Base-by-base conservation (phyloP, 2,113 vertebrate species). In the Megaceryle torquata region DNA sequence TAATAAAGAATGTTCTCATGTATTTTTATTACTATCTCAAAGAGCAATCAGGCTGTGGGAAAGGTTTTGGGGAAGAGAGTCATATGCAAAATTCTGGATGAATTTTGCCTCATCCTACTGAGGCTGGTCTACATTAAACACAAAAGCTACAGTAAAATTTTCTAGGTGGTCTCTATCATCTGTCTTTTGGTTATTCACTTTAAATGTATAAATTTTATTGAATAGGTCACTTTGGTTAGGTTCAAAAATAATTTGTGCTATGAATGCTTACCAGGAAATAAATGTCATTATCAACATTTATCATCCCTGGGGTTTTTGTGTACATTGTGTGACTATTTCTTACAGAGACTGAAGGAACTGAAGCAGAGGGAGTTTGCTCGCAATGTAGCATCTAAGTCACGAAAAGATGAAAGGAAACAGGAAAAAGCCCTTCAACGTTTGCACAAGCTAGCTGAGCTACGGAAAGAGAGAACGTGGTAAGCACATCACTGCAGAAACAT, bases 321-420 rank as follows among this genome's bases (percentile, higher is more conserved):
- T 94, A 48, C 44, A 29, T 83, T 94, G 44, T 96, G 29, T 96
- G 76, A 12, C 64, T 95, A 15, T 96, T 85, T 94, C 93, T 92
- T 95, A 79, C 96, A 99, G 99, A 98, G 99, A 20, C 98, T 99
- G 90, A 99, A 99, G 97, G 99, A 99, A 82, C 97, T 99, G 97
- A 99, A 99, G 64, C 99, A 99, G 96, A 98, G 99, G 94, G 99
- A 99, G 96, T 99, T 99, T 93, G 98, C 98, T 95, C 96, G 99
- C 92, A 99, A 99, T 37, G 96, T 99, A 95, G 98, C 98, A 72
- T 99, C 98, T 75, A 99, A 99, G 96, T 98, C 98, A 78, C 98
- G 98, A 54, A 98, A 98, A 95, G 99, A 99, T 97, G 99, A 98
- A 97, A 98, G 96, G 89, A 98, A 98, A 79, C 98, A 99, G 97